Evolutionary conservation across 2,797 vertebrate species (phyloP).

Genomic region (Gymnoscopelus microlampas): DNA sequence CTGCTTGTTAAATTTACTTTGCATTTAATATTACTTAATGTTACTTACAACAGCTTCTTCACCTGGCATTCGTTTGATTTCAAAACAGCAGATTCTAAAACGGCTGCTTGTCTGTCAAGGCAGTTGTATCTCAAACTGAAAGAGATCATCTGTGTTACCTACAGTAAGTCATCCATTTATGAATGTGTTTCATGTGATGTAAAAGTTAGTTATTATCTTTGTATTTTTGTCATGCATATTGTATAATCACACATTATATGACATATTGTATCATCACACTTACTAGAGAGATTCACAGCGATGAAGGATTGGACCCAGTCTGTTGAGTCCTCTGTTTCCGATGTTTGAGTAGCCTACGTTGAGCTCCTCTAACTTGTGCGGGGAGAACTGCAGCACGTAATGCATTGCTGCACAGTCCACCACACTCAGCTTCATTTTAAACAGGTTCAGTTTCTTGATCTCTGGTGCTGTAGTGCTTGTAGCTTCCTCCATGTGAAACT

Average conservation of each 20-base stretch:
- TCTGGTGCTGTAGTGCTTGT: conserved; percentile 63
- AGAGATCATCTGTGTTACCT: conserved; percentile 17
- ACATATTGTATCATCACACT: conserved; percentile 44
- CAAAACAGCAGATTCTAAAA: conserved; percentile 69
- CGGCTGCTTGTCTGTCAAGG: conserved; percentile 68
- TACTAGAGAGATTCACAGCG: conserved; percentile 77
- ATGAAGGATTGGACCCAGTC: conserved; percentile 71
- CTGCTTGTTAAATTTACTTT: not conserved
- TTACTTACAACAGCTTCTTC: conserved; percentile 76
- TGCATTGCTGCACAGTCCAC: conserved; percentile 76
- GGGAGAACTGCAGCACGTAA: conserved; percentile 75
- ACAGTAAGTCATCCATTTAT: not conserved
- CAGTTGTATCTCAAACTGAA: conserved; percentile 77
- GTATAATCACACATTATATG: no score
- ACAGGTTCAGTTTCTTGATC: conserved; percentile 73
- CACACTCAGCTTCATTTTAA: conserved; percentile 77
- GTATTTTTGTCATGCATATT: no score
- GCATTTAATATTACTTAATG: not conserved
- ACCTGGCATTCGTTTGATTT: conserved; percentile 71
- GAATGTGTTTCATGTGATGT: no score
- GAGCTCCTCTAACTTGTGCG: conserved; percentile 66
- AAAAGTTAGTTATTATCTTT: no score
- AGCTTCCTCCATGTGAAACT: conserved; percentile 66
- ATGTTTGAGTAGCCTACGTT: conserved; percentile 81
- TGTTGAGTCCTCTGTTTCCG: conserved; percentile 69